phyloP scores from a whole-genome alignment of 1,140 invertebrate genomes.

The Drosophila grimshawi region DNA sequence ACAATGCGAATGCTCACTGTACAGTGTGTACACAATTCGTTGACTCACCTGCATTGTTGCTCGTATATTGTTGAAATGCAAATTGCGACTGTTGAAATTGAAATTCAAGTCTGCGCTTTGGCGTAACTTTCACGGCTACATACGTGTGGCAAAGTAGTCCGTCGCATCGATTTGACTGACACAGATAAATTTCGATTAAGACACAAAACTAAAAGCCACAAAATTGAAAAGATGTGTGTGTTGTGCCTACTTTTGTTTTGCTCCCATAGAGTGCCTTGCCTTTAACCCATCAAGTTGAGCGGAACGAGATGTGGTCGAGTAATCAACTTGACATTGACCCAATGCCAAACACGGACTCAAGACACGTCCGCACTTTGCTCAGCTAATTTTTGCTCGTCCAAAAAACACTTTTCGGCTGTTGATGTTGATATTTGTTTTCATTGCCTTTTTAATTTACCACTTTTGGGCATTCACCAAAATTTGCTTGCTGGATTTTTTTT shows the following conservation, averaged over 20 bases:
- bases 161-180: constrained; percentile 28
- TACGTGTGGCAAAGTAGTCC: constrained; percentile 32
- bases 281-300: constrained; percentile 50
- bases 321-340: constrained; percentile 77
- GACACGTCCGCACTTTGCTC: constrained; percentile 56
- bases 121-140: constrained; percentile 44
- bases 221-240: constrained; percentile 6
- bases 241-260: background rate
- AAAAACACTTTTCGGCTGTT: constrained; percentile 26
- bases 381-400: constrained; percentile 53
- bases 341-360: constrained; percentile 65
- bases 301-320: constrained; percentile 55
- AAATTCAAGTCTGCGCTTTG: constrained; percentile 29
- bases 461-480: constrained; percentile 74
- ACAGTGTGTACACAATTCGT: constrained; percentile 11
- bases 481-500: constrained; percentile 27
- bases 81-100: constrained; percentile 44
- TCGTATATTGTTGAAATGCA: constrained; percentile 44
- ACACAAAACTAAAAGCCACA: background rate
- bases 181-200: constrained; percentile 22
- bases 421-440: constrained; percentile 26
- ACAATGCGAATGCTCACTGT: no score
- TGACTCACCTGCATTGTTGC: constrained; percentile 27
- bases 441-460: constrained; percentile 65
- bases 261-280: constrained; percentile 31